These are phyloP conservation scores for Lepidochitona cinerea DNA, from an alignment of 2,888 invertebrate species.

Conservation along the genomic window DNA sequence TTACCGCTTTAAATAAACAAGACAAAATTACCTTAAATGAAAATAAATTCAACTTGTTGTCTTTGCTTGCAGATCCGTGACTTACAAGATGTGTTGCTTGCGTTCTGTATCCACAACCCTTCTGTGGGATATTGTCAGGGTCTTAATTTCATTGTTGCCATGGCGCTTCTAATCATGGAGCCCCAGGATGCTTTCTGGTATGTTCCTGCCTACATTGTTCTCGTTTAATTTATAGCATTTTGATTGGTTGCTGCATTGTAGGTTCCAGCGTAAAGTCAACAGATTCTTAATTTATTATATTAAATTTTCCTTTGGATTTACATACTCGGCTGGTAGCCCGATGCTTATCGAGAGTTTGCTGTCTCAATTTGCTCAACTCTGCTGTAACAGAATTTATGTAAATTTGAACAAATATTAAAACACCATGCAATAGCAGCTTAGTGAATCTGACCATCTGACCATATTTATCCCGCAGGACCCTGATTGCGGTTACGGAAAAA, in stretches of 20 bases:
- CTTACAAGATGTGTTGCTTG: conserved; percentile 73
- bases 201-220: conserved; percentile 25
- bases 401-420: background rate
- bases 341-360: too few species aligned
- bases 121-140: conserved; percentile 74
- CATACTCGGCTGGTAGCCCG: too few species aligned
- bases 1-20: too few species aligned
- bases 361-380: too few species aligned
- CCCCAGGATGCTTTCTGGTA: conserved; percentile 75
- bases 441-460: background rate
- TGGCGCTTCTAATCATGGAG: conserved; percentile 73
- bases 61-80: conserved; percentile 73
- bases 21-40: too few species aligned
- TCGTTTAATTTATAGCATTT: too few species aligned
- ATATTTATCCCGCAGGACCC: conserved; percentile 62
- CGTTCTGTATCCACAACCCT: conserved; percentile 74
- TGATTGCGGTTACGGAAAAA: conserved; percentile 74
- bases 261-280: too few species aligned
- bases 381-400: too few species aligned
- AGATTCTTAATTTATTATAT: too few species aligned
- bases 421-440: background rate
- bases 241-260: too few species aligned
- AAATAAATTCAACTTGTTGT: too few species aligned
- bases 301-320: too few species aligned
- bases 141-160: conserved; percentile 74